Evolutionary conservation across 2,888 invertebrate genomes (phyloP).

Genomic region (Temnothorax unifasciatus): DNA sequence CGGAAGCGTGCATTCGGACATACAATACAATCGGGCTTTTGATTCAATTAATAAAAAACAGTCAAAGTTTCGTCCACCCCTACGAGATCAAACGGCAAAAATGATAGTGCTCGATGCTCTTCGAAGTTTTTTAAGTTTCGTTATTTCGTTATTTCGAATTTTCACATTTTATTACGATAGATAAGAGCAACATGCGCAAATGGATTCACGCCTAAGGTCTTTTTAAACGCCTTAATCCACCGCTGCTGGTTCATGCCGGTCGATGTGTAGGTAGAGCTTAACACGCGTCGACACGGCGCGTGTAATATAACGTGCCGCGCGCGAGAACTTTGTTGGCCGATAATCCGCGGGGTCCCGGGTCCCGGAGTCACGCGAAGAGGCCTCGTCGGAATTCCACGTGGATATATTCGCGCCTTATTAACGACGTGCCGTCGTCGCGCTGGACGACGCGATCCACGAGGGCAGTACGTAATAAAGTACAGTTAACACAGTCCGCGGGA

Average conservation of each 20-base stretch:
- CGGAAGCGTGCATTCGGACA: not conserved
- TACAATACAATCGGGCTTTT: not conserved
- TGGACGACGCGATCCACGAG: slow-evolving; percentile 10
- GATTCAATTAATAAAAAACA: not conserved
- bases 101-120: not conserved
- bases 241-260: not conserved
- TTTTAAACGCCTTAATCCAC: slow-evolving; percentile 2
- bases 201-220: not conserved
- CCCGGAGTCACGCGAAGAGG: slow-evolving; percentile 46
- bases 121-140: not conserved
- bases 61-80: not conserved
- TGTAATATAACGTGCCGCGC: slow-evolving; percentile 3
- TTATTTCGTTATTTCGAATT: too few species aligned
- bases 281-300: not conserved
- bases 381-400: slow-evolving; percentile 29
- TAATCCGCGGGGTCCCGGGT: slow-evolving; percentile 33
- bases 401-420: slow-evolving; percentile 52
- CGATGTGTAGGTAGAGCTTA: not conserved
- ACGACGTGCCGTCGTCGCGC: slow-evolving; percentile 34
- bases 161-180: not conserved
- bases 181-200: not conserved
- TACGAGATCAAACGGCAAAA: not conserved
- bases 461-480: slow-evolving; percentile 45
- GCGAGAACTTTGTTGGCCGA: slow-evolving; percentile 47
- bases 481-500: slow-evolving; percentile 32